Base-by-base conservation (phyloP, 2,113 vertebrate genomes). In the Megaptera novaeangliae region DNA sequence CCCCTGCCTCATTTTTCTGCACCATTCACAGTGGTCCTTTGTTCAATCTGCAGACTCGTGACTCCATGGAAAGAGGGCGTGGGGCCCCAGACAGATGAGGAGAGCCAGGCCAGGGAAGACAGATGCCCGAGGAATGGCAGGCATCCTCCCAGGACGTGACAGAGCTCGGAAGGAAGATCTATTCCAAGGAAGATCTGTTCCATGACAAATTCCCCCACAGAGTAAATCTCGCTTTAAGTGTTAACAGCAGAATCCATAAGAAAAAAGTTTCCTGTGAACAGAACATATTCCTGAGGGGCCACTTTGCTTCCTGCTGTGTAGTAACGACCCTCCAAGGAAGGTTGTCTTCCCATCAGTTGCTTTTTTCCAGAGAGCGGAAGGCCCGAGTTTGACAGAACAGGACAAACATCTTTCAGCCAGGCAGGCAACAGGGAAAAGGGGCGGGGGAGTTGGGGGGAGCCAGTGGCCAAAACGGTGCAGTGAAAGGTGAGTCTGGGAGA, bases 221-320 rank as follows among this genome's bases (percentile, higher is more conserved):
- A 92, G 94, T 36, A 75, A 96, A 96, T 96, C 90, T 91, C 66
- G 52, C 81, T 88, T 52, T 59, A 97, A 97, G 96, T 82, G 96
- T 84, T 97, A 96, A 97, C 72, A 81, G 94, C 97, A 96, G 96
- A 88, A 96, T 96, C 92, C 74, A 68, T 95, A 90, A 92, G 95
- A 88, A 96, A 87, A 86, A 95, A 92, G 83, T 1, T 92, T 80
- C 74, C 95, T 27, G 46, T 80, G 93, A 97, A 39, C 91, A 74
- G 80, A 86, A 36, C 59, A 6, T 66, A 63, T 57, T 95, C 97
- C 95, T 46, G 41, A 44, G 94, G 92, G 96, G 55, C 91, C 66
- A 18, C 94, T 98, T 92, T 21, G 59, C 88, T 92, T 92, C 92
- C 44, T 68, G 69, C 97, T 63, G 74, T 36, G 80, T 25, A 61